Evolutionary conservation across 2,797 vertebrate species (phyloP), one percentile per base, ranked within the genome.

Genomic region (Myioborus miniatus): DNA sequence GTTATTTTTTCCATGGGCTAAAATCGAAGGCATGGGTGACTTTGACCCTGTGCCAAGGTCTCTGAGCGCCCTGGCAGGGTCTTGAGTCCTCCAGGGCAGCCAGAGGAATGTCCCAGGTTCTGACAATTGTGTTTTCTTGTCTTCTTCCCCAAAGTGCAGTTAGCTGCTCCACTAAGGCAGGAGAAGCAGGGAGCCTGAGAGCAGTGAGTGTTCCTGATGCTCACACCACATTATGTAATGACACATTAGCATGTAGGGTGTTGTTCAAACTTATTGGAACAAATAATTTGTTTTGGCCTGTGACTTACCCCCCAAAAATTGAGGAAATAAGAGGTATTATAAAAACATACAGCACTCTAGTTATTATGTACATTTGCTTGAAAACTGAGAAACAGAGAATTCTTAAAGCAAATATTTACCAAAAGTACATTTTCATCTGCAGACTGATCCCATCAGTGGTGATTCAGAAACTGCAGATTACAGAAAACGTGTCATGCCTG

Each of bases 201-300:
- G n/a, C 30, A 53, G 9, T 8, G 30, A 29, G 19, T 16, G 8
- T 14, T 86, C 46, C 68, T 41, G 20, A 8, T 49, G 58, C n/a
- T 83, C 8, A 1, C 60, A 30, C 11, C 34, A 20, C 9, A 4
- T 49, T 49, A 3, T 59, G 12, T 12, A 59, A 41, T 14, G 47
- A 36, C 50, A 75, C 4, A 0, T 53, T 78, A 46, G 14, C 47
- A 2, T 41, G 1, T 1, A 30, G 27, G 59, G 15, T n/a, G 21
- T 62, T 67, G 30, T 36, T 69, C 29, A 29, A 75, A 44, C 7
- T 69, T 72, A n/a, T 0, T 76, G 47, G 17, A 65, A 44, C 32
- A 72, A 81, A 62, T 46, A 41, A 58, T 77, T 30, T 3, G 1
- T 10, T 68, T 68, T 27, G 44, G 32, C 47, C 21, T 53, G 50